Conservation (phyloP, 2,113 vertebrate species). For the Vulpes ferrilata region DNA sequence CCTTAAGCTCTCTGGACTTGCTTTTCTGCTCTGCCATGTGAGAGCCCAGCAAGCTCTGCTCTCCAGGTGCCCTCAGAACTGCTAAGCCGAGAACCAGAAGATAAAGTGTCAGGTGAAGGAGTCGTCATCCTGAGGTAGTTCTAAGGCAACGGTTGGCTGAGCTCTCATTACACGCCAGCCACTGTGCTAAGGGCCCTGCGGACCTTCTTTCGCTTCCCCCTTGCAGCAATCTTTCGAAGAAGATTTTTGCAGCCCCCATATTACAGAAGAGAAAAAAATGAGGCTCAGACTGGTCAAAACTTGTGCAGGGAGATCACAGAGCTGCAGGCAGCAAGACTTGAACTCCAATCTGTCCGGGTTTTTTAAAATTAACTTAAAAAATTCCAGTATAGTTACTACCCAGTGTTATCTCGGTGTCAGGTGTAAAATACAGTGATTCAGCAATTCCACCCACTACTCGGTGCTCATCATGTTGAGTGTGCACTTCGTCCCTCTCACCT, state of each 20-base stretch:
- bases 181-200: background rate
- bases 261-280: constrained; percentile 38
- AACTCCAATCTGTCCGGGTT: background rate
- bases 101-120: background rate
- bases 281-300: background rate
- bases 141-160: background rate
- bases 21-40: background rate
- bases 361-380: background rate
- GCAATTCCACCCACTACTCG: background rate
- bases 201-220: background rate
- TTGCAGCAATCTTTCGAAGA: background rate
- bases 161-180: background rate
- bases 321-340: background rate
- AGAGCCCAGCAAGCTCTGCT: background rate
- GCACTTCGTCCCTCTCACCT: background rate
- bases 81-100: background rate
- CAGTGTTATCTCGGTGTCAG: background rate
- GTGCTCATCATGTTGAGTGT: background rate
- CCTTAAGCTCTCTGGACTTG: background rate
- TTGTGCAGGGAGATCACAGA: background rate
- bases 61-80: background rate
- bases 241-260: background rate
- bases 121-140: background rate
- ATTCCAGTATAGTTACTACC: background rate
- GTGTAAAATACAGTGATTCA: background rate